Conservation (phyloP, 2,888 invertebrate species). For the Bugulina stolonifera region DNA sequence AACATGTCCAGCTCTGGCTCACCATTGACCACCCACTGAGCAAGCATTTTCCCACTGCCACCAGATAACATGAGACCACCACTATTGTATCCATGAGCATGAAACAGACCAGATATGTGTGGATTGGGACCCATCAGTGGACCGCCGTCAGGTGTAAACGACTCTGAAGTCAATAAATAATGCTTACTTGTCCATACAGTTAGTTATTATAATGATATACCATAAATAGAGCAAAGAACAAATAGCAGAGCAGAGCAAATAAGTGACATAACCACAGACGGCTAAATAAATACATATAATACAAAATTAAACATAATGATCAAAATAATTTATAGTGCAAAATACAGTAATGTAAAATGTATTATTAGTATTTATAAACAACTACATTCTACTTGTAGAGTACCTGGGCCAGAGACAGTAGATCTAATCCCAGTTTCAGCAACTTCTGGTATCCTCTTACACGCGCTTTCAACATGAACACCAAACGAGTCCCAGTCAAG, state of each 20-base stretch:
- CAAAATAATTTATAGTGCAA: too few species aligned
- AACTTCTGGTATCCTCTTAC: slow-evolving; percentile 69
- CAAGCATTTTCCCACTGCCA: slow-evolving; percentile 77
- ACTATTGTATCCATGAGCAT: slow-evolving; percentile 83
- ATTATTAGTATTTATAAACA: too few species aligned
- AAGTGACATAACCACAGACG: too few species aligned
- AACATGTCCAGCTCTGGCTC: slow-evolving; percentile 80
- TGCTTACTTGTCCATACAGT: too few species aligned
- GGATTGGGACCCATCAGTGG: slow-evolving; percentile 68
- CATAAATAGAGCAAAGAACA: too few species aligned
- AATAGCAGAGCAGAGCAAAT: too few species aligned
- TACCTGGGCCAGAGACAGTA: slow-evolving; percentile 74
- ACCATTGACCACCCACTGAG: slow-evolving; percentile 76
- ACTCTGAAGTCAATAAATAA: too few species aligned
- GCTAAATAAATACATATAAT: too few species aligned
- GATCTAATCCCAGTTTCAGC: slow-evolving; percentile 72
- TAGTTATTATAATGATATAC: too few species aligned
- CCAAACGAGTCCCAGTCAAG: slow-evolving; percentile 80
- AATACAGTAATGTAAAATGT: too few species aligned
- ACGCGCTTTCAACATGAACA: slow-evolving; percentile 65
- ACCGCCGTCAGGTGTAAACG: slow-evolving; percentile 85
- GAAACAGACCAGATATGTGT: slow-evolving; percentile 65
- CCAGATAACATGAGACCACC: slow-evolving; percentile 87
- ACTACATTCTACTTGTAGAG: too few species aligned
- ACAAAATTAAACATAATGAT: too few species aligned